A percentile compares a stretch with the other conserved stretches of the same genome.
Evolutionary conservation across 2,888 invertebrate species (phyloP).

Genomic region (Noctua janthina): DNA sequence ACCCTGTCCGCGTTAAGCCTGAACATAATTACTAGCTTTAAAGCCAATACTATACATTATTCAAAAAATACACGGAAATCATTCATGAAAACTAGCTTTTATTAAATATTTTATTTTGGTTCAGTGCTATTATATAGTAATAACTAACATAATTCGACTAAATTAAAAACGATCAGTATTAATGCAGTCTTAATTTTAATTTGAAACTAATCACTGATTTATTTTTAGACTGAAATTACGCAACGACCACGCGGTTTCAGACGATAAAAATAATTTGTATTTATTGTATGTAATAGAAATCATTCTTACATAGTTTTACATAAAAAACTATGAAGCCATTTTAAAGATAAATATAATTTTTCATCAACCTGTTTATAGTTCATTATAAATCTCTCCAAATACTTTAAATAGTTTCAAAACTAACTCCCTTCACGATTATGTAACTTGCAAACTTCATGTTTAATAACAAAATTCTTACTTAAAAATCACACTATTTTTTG

Average conservation of each 20-base stretch:
- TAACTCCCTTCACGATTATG: constrained; percentile 8
- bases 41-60: background rate
- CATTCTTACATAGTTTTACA: too few species aligned
- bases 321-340: background rate
- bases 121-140: background rate
- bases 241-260: constrained; percentile 37
- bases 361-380: constrained; percentile 6
- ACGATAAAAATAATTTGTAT: background rate
- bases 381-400: background rate
- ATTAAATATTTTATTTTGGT: background rate
- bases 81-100: too few species aligned
- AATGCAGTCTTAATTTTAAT: background rate
- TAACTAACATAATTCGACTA: too few species aligned
- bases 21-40: background rate
- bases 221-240: constrained; percentile 40
- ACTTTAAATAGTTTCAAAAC: constrained; percentile 44
- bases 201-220: background rate
- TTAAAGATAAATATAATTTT: background rate
- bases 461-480: fast-evolving
- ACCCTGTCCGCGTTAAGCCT: background rate
- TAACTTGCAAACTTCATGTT: constrained; percentile 30
- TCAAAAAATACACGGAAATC: background rate
- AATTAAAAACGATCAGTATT: background rate
- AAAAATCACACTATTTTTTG: background rate
- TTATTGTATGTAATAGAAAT: background rate